Conservation (phyloP, 2,113 vertebrate genomes). For the Puffinus mauretanicus region DNA sequence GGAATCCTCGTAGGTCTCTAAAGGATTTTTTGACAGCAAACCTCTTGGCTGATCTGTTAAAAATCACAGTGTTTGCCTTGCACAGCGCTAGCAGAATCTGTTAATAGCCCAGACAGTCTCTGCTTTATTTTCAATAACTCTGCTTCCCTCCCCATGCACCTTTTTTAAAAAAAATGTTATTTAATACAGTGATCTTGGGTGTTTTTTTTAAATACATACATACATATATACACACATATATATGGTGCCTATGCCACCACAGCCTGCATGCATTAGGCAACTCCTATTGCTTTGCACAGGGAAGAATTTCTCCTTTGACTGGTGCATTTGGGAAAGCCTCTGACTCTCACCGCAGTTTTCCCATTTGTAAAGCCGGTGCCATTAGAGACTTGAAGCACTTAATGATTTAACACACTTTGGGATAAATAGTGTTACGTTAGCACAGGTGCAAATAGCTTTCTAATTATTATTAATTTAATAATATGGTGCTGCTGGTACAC, state of each 20-base stretch:
- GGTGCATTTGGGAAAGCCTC: neutral
- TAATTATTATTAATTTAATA: slow-evolving; percentile 54
- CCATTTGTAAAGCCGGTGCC: neutral
- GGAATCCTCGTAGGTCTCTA: neutral
- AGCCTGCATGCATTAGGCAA: neutral
- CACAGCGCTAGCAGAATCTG: neutral
- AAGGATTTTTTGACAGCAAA: slow-evolving; percentile 3
- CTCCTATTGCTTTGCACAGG: neutral
- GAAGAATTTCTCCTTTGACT: neutral
- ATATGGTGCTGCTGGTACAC: neutral
- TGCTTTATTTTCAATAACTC: neutral
- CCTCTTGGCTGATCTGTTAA: neutral
- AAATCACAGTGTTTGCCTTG: neutral
- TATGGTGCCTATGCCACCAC: neutral
- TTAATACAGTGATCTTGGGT: neutral
- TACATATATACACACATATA: too few species aligned
- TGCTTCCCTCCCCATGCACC: neutral
- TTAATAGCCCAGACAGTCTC: neutral
- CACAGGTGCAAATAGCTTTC: slow-evolving; percentile 49
- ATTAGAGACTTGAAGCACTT: neutral
- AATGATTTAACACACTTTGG: neutral
- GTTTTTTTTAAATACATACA: neutral
- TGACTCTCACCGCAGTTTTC: accelerated
- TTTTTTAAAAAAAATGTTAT: neutral
- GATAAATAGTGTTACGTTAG: slow-evolving; percentile 4